Evolutionary conservation across 2,888 invertebrate genomes (phyloP).

Genomic region (Monochamus alternatus): DNA sequence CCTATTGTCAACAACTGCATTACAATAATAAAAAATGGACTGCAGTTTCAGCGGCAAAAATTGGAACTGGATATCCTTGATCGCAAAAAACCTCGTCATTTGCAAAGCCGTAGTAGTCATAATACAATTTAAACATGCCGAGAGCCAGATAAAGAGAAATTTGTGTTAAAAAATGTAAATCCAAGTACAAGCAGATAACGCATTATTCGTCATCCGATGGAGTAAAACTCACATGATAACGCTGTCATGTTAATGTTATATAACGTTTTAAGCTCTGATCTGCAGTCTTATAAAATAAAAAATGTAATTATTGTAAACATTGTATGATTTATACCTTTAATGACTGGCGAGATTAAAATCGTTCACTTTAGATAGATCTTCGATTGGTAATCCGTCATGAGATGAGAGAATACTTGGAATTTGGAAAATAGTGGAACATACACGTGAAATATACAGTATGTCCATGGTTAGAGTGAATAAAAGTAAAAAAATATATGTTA

Average conservation of each 20-base stretch:
- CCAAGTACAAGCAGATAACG: not conserved
- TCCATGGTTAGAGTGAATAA: too few species aligned
- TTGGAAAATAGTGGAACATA: too few species aligned
- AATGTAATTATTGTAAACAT: too few species aligned
- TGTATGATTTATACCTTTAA: not conserved
- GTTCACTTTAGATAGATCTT: not conserved
- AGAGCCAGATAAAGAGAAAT: not conserved
- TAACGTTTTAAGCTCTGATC: not conserved
- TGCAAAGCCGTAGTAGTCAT: not conserved
- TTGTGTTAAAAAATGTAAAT: not conserved
- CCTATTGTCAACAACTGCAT: not conserved
- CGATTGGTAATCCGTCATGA: not conserved
- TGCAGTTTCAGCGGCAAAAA: not conserved
- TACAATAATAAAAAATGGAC: not conserved
- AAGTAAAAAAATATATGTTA: too few species aligned
- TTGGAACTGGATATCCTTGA: not conserved
- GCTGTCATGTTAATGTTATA: not conserved
- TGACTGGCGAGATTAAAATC: not conserved
- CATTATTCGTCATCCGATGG: not conserved
- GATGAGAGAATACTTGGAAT: too few species aligned
- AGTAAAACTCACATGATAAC: not conserved
- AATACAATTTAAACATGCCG: not conserved
- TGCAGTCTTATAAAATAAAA: too few species aligned
- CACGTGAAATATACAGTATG: too few species aligned
- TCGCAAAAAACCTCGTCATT: not conserved